Conservation (phyloP, 2,797 vertebrate species). For the Phalloptychus januarius region DNA sequence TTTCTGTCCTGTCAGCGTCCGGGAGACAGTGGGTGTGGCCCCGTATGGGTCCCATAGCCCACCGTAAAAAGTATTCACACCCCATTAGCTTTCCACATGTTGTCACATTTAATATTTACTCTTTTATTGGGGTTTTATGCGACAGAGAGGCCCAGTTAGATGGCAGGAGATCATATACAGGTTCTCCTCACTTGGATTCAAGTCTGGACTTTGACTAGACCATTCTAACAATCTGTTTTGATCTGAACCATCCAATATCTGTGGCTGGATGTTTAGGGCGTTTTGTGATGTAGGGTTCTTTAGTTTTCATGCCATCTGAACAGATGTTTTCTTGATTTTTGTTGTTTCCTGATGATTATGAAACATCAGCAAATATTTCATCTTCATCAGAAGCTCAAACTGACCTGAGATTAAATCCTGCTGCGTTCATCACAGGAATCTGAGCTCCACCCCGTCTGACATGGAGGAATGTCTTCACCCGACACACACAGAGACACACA, state of each 20-base stretch:
- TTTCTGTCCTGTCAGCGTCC: no score
- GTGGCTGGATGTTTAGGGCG: not conserved
- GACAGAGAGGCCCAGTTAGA: not conserved
- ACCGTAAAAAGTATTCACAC: not conserved
- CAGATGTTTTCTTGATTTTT: no score
- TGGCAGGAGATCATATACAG: not conserved
- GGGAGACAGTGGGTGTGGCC: no score
- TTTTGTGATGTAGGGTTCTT: no score
- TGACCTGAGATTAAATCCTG: not conserved
- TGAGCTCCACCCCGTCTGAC: not conserved
- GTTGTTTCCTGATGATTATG: no score
- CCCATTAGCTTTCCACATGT: not conserved
- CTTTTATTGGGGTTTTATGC: not conserved
- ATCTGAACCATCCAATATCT: not conserved
- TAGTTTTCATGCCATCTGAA: no score
- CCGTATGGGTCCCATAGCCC: no score
- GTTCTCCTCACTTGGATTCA: not conserved
- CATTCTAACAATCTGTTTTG: not conserved
- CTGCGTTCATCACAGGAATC: not conserved
- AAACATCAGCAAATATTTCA: no score
- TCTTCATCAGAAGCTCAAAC: no score
- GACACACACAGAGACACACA: slow-evolving; percentile 2
- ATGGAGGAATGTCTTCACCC: not conserved
- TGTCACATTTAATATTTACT: not conserved
- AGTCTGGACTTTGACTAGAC: not conserved